Base-by-base conservation (phyloP, 2,888 invertebrate genomes). In the Digitonthophagus gazella region DNA sequence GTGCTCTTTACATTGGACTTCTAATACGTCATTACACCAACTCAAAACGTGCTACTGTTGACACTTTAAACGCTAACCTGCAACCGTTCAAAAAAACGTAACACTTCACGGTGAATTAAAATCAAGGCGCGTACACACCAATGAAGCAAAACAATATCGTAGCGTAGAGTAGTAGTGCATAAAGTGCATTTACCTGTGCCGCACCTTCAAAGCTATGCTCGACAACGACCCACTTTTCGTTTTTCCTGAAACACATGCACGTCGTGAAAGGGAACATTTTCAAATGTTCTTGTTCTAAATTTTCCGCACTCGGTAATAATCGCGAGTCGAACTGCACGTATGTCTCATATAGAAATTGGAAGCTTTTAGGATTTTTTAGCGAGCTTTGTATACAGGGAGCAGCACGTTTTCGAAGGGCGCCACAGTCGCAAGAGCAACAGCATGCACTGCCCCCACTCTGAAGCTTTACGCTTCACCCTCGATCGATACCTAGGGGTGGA, bases 211-310 rank as follows among this genome's bases (percentile, higher is more conserved):
- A 61, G 15, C 66, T 5, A 64, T 22, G 65, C 61, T 74, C 72
- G n/a, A 67, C 73, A 14, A 75, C 73, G 18, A 73, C 73, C 66
- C 74, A 71, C 75, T 75, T 75, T 67, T 73, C 69, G 61, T 70
- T 70, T 55, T 73, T 61, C 64, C 74, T 73, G 72, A 75, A 77
- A 65, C 75, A 73, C 76, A 78, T 76, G 73, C 78, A 78, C 71
- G 78, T 77, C 69, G 78, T 71, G 68, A 78, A 78, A 1, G 78
- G 78, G 74, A 78, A 76, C 78, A 78, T 78, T 71, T 72, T 58
- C 28, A 11, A 44, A 44, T 44, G 28, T 5, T 44, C 28, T 11
- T 44, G 11, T 8, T 11, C 6, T 44, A 3, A 44, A 44, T 11
- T 6, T 44, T 11, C 28, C 8, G 11, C 28, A 44, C 28, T 44